Evolutionary conservation across 2,888 invertebrate species (phyloP).

Genomic region (Agrotis exclamationis): DNA sequence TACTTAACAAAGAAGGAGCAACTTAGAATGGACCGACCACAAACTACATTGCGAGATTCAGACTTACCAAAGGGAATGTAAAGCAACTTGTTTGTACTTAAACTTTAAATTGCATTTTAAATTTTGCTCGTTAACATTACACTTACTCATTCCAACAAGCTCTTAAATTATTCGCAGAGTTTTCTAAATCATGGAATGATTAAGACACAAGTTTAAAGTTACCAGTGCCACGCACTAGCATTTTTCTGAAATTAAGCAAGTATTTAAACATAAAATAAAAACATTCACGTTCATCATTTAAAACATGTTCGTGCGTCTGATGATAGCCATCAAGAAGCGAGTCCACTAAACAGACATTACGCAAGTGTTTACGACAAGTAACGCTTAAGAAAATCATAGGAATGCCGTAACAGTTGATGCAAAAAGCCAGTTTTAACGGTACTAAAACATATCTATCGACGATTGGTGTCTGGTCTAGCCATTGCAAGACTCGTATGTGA

Average conservation of each 20-base stretch:
- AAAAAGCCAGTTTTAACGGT: slow-evolving; percentile 87
- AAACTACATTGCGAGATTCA: slow-evolving; percentile 81
- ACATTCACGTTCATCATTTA: slow-evolving; percentile 38
- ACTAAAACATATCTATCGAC: slow-evolving; percentile 82
- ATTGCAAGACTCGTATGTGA: slow-evolving; percentile 85
- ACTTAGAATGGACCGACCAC: slow-evolving; percentile 81
- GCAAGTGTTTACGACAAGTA: slow-evolving; percentile 71
- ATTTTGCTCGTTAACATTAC: slow-evolving; percentile 85
- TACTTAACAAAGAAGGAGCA: slow-evolving; percentile 77
- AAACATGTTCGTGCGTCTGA: slow-evolving; percentile 54
- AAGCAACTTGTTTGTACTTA: slow-evolving; percentile 83
- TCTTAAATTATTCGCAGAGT: slow-evolving; percentile 69
- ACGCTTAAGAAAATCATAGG: slow-evolving; percentile 71
- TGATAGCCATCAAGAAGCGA: slow-evolving; percentile 60
- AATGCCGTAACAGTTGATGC: slow-evolving; percentile 75
- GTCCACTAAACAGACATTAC: slow-evolving; percentile 60
- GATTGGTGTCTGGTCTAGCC: slow-evolving; percentile 85
- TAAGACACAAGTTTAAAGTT: slow-evolving; percentile 31
- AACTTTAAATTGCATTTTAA: slow-evolving; percentile 90
- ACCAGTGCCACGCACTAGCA: slow-evolving; percentile 2
- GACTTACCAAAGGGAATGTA: slow-evolving; percentile 86
- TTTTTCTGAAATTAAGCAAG: slow-evolving; percentile 30
- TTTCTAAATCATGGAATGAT: slow-evolving; percentile 59
- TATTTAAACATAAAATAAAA: slow-evolving; percentile 42
- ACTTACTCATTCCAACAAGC: slow-evolving; percentile 68